Percentiles rank a stretch among this genome's conserved stretches.
Conservation (phyloP, 1,140 invertebrate species). For the Pseudoatta argentina region DNA sequence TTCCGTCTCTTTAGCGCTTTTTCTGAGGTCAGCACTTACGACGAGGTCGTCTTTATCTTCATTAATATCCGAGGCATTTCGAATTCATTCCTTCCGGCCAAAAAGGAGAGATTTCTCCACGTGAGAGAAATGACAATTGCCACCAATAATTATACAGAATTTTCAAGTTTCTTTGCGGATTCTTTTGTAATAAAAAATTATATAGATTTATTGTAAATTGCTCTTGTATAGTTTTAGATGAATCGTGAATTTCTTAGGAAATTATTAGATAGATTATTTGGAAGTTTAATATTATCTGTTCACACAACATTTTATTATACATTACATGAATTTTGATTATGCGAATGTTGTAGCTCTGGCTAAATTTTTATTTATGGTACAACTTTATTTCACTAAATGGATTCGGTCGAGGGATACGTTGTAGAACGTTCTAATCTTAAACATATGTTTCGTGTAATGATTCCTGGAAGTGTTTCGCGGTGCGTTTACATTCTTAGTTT, state of each 20-base stretch:
- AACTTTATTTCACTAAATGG: constrained; percentile 22
- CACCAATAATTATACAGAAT: neutral
- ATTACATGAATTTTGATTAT: neutral
- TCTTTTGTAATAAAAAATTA: neutral
- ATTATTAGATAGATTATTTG: neutral
- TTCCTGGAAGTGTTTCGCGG: constrained; percentile 72
- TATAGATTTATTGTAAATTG: neutral
- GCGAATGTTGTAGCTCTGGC: neutral
- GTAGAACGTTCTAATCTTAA: constrained; percentile 71
- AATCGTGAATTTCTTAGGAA: neutral
- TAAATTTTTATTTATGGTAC: neutral
- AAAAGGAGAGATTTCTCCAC: neutral
- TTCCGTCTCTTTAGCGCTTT: constrained; percentile 65
- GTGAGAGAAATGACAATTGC: neutral
- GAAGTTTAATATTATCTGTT: neutral
- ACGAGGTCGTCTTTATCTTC: constrained; percentile 54
- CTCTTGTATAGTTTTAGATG: neutral
- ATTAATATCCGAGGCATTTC: constrained; percentile 27
- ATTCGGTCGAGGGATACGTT: constrained; percentile 7
- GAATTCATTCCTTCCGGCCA: neutral
- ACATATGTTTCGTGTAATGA: constrained; percentile 70
- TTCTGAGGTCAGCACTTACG: constrained; percentile 41
- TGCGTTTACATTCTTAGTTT: constrained; percentile 65
- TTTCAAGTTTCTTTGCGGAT: neutral
- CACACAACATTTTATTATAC: too few relatives aligned